Evolutionary conservation across 2,113 vertebrate genomes (phyloP).

Genomic region (Urocitellus parryii): DNA sequence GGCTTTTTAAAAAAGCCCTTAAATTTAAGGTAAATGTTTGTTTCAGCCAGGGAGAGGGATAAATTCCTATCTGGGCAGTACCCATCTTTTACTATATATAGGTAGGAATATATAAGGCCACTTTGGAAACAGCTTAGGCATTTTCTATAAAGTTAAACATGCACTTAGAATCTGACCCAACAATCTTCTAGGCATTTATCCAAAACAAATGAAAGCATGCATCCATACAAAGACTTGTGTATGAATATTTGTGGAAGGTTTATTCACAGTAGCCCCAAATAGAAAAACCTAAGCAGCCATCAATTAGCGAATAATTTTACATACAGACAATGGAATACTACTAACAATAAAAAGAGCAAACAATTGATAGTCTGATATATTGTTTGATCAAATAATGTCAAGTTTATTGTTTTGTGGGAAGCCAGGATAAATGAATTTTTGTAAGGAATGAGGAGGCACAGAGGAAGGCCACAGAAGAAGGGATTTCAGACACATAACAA

Average conservation of each 20-base stretch:
- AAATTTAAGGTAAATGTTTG: neutral
- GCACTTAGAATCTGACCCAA: neutral
- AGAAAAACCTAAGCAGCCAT: neutral
- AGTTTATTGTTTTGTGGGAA: neutral
- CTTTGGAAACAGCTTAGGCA: neutral
- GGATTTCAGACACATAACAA: neutral
- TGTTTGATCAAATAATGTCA: neutral
- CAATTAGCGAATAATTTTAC: neutral
- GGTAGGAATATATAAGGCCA: neutral
- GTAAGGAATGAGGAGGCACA: neutral
- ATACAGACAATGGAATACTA: neutral
- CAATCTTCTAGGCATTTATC: neutral
- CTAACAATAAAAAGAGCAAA: neutral
- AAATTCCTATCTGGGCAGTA: neutral
- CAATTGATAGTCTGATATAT: neutral
- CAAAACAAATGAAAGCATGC: neutral
- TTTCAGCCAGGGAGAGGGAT: neutral
- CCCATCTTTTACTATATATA: neutral
- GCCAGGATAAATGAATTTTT: neutral
- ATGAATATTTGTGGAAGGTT: neutral
- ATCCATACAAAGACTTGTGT: neutral
- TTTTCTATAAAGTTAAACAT: slow-evolving; percentile 29
- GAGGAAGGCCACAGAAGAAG: neutral
- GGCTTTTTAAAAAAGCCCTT: neutral
- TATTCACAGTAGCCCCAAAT: neutral